phyloP scores from a whole-genome alignment of 1,140 invertebrate species.

The Cotesia vestalis region DNA sequence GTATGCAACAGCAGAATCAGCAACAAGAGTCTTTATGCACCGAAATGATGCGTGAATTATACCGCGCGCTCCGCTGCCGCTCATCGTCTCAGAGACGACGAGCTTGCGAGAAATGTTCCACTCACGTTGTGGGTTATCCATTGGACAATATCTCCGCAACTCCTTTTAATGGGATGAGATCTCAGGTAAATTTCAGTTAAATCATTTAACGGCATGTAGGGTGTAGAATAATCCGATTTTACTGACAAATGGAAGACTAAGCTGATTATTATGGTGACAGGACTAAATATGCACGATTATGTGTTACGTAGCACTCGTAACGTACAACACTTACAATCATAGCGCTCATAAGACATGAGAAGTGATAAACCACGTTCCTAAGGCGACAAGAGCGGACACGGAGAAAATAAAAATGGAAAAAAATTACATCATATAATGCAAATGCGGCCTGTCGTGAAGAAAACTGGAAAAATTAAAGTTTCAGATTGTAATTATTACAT shows the following conservation, averaged over 20 bases:
- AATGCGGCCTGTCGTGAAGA: too few relatives aligned
- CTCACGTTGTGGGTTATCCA: constrained; percentile 64
- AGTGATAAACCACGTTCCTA: too few relatives aligned
- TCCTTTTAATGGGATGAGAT: constrained; percentile 61
- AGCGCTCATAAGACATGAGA: too few relatives aligned
- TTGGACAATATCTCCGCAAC: constrained; percentile 61
- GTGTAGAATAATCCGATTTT: background rate
- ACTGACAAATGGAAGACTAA: constrained; percentile 6
- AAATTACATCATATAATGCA: too few relatives aligned
- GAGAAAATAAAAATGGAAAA: too few relatives aligned
- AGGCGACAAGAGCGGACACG: too few relatives aligned
- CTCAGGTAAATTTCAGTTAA: constrained; percentile 51
- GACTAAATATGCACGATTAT: too few relatives aligned
- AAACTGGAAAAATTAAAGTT: too few relatives aligned
- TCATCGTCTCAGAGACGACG: constrained; percentile 73
- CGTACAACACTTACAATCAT: too few relatives aligned
- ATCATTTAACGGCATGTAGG: background rate
- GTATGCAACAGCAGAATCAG: constrained; percentile 52
- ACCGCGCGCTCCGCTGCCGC: constrained; percentile 78
- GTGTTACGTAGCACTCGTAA: too few relatives aligned
- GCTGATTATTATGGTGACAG: background rate
- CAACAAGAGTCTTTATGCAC: constrained; percentile 80
- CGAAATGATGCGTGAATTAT: constrained; percentile 83
- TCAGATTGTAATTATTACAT: too few relatives aligned
- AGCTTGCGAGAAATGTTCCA: constrained; percentile 75